A percentile compares a stretch with the other conserved stretches of the same genome.
Conservation (phyloP, 2,888 invertebrate species). For the Nezara viridula region DNA sequence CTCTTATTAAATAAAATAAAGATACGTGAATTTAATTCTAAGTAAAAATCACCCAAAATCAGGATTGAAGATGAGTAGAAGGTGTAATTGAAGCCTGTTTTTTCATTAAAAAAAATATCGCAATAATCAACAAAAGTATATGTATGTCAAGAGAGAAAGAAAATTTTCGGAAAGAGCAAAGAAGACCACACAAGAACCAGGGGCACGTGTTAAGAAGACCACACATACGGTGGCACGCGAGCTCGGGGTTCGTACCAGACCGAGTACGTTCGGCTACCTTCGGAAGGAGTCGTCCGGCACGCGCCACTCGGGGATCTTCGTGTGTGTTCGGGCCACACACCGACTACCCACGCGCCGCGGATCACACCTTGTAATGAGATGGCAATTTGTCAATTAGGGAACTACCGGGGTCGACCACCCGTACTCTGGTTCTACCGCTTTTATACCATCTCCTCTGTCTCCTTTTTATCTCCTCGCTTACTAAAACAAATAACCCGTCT, state of each 20-base stretch:
- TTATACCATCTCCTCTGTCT: constrained; percentile 61
- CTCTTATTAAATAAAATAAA: no score
- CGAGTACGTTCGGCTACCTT: constrained; percentile 68
- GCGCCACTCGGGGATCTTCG: constrained; percentile 63
- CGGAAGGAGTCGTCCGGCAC: constrained; percentile 70
- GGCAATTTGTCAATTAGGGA: constrained; percentile 60
- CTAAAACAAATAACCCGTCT: constrained; percentile 18
- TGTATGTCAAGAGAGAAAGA: not conserved
- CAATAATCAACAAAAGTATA: no score
- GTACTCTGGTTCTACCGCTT: constrained; percentile 63
- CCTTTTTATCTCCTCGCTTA: constrained; percentile 62
- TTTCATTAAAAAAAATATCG: not conserved
- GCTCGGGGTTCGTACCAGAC: constrained; percentile 68
- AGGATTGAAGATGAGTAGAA: not conserved
- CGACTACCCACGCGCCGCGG: constrained; percentile 63
- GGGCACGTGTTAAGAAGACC: constrained; percentile 70
- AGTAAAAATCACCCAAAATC: not conserved
- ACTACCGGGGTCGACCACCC: constrained; percentile 60
- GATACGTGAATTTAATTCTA: no score
- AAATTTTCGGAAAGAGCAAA: constrained; percentile 38
- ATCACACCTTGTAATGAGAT: constrained; percentile 55
- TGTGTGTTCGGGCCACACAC: constrained; percentile 46
- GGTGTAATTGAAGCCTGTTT: not conserved
- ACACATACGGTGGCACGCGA: constrained; percentile 84
- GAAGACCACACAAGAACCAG: constrained; percentile 54